A percentile compares a stretch with the other conserved stretches of the same genome.
These are phyloP conservation scores for Phycodurus eques DNA, from an alignment of 2,113 vertebrate species.

Conservation along the genomic window DNA sequence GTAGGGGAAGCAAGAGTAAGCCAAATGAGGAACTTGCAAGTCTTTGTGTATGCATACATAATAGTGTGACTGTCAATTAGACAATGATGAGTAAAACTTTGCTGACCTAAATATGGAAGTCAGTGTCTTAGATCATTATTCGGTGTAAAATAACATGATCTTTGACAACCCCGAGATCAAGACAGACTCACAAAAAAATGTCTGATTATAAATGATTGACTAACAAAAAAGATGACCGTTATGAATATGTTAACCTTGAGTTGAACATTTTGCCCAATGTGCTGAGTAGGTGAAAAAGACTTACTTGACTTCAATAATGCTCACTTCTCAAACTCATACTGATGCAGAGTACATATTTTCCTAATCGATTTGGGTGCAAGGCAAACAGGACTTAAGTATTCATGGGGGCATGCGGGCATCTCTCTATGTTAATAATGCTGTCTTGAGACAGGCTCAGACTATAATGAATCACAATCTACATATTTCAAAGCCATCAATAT, in stretches of 20 bases:
- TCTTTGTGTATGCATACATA: conserved; percentile 38
- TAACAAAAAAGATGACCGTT: conserved; percentile 34
- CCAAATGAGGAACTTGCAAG: conserved; percentile 47
- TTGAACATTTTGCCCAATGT: conserved; percentile 51
- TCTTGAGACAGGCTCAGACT: conserved; percentile 54
- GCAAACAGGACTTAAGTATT: conserved; percentile 68
- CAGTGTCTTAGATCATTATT: conserved; percentile 33
- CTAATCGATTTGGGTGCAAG: conserved; percentile 66
- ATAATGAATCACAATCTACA: conserved; percentile 71
- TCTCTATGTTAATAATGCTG: conserved; percentile 67
- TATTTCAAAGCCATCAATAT: conserved; percentile 67
- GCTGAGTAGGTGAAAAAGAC: conserved; percentile 57
- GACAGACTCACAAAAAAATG: conserved; percentile 31
- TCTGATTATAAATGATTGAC: conserved; percentile 40
- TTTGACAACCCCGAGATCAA: conserved; percentile 38
- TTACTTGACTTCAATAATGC: conserved; percentile 53
- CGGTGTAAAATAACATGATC: conserved; percentile 41
- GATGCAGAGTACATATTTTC: conserved; percentile 75
- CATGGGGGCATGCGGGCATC: conserved; percentile 47
- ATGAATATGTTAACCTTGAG: conserved; percentile 60
- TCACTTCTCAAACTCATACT: conserved; percentile 60
- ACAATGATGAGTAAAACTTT: conserved; percentile 41
- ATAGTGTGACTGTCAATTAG: conserved; percentile 39
- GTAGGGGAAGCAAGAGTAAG: conserved; percentile 45
- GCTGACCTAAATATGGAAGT: conserved; percentile 38